phyloP scores from a whole-genome alignment of 2,113 vertebrate genomes.

The Brachirus orientalis region DNA sequence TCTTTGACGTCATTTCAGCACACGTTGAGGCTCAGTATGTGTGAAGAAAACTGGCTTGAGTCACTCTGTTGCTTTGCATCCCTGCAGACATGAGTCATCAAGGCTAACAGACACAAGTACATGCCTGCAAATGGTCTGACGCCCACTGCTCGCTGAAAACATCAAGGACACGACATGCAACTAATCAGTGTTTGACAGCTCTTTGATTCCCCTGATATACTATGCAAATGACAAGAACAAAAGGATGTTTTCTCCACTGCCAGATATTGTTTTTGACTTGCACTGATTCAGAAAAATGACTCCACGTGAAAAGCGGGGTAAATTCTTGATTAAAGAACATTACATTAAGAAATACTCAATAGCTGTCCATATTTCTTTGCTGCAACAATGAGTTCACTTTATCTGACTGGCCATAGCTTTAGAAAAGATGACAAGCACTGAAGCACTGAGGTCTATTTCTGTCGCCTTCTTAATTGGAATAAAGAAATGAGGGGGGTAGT shows the following conservation, averaged over 20 bases:
- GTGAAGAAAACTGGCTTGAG: constrained; percentile 33
- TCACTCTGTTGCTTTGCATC: constrained; percentile 51
- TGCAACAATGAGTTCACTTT: constrained; percentile 16
- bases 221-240: constrained; percentile 2
- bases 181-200: background rate
- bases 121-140: constrained; percentile 34
- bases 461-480: constrained; percentile 27
- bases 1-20: constrained; percentile 37
- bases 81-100: constrained; percentile 66
- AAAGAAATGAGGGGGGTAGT: constrained; percentile 15
- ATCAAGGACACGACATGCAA: constrained; percentile 25
- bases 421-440: constrained; percentile 17
- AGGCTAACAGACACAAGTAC: constrained; percentile 34
- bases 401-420: constrained; percentile 5
- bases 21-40: constrained; percentile 25
- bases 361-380: constrained; percentile 1
- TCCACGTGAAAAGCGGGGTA: too few relatives aligned
- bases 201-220: constrained; percentile 10
- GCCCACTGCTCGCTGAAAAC: constrained; percentile 27
- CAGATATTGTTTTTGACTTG: constrained; percentile 4
- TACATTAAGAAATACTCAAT: constrained; percentile 9
- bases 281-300: background rate
- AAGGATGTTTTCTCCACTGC: background rate
- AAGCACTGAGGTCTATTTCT: constrained; percentile 26
- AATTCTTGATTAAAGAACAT: background rate